These are phyloP conservation scores for Vidua macroura DNA, from an alignment of 2,113 vertebrate genomes.

Conservation along the genomic window DNA sequence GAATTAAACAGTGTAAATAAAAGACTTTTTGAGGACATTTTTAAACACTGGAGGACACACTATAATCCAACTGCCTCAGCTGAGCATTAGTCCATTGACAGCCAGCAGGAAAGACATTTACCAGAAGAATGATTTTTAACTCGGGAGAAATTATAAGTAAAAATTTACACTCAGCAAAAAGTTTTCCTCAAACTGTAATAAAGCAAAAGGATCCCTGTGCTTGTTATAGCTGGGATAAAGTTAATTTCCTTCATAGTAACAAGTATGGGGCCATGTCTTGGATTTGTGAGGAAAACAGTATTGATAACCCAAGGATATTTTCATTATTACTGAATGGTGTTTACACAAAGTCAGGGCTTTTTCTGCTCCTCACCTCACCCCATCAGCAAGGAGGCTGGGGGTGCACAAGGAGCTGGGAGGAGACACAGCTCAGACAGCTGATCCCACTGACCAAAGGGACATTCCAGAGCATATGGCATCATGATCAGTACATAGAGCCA, in stretches of 20 bases:
- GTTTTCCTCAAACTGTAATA: not conserved
- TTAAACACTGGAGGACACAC: not conserved
- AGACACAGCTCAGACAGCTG: not conserved
- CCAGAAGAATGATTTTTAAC: not conserved
- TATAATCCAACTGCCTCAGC: not conserved
- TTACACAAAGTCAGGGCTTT: not conserved
- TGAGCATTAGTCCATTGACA: not conserved
- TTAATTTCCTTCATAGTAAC: not conserved
- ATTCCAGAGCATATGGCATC: accelerated
- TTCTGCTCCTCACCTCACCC: not conserved
- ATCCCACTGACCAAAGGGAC: not conserved
- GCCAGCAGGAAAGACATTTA: not conserved
- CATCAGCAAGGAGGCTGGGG: accelerated
- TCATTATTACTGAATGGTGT: not conserved
- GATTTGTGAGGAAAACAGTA: not conserved
- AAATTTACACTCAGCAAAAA: not conserved
- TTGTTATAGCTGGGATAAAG: not conserved
- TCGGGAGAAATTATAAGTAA: not conserved
- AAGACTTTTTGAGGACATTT: not conserved
- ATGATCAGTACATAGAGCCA: not conserved
- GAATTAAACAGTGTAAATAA: not conserved
- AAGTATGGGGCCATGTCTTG: not conserved
- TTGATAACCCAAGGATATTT: not conserved
- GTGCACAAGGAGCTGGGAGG: not conserved
- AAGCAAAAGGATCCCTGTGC: not conserved